Evolutionary conservation across 2,797 vertebrate species (phyloP), one percentile per base, ranked within the genome.

Genomic region (Crenichthys baileyi): DNA sequence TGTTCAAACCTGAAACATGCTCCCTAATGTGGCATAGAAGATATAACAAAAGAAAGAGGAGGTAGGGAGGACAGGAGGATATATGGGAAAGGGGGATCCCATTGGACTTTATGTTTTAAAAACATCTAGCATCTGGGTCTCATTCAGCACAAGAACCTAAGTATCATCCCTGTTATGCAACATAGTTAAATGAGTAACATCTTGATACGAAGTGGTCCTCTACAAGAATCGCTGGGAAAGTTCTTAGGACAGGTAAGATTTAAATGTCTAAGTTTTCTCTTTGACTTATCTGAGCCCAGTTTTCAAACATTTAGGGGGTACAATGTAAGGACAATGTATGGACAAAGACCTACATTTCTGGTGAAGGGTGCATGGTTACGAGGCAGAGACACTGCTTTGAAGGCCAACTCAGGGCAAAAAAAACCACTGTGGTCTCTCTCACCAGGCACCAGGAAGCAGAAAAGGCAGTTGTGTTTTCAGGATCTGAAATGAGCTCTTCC

Each of bases 61-160:
- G 39, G 31, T 46, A 73, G 70, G 56, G 41, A 68, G 36, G 22
- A 16, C 41, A 70, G 12, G 12, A 39, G 56, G 84, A 60, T 31
- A 65, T 26, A 39, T 67, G 41, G 22, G 18, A 58, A 20, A 67
- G 18, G 70, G 29, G 73, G 44, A 65, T 88, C 86, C 79, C 70
- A 2, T 65, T 75, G 79, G 83, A 79, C 56, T 88, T 87, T 26
- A 70, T 85, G 78, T 89, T 90, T 87, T 89, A 70, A 51, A 85
- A 91, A 89, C 89, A 85, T 90, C 81, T 86, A 85, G 85, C 94
- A 95, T 91, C 93, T 95, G 94, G 87, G 81, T 84, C 71, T 92
- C 70, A 88, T 92, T 92, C 88, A 85, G 83, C 20, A 72, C 48
- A 84, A 90, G 89, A 91, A 93, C 85, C 55, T 50, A 80, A 90